Base-by-base conservation (phyloP, 1,140 invertebrate genomes). In the Notospermus geniculatus region DNA sequence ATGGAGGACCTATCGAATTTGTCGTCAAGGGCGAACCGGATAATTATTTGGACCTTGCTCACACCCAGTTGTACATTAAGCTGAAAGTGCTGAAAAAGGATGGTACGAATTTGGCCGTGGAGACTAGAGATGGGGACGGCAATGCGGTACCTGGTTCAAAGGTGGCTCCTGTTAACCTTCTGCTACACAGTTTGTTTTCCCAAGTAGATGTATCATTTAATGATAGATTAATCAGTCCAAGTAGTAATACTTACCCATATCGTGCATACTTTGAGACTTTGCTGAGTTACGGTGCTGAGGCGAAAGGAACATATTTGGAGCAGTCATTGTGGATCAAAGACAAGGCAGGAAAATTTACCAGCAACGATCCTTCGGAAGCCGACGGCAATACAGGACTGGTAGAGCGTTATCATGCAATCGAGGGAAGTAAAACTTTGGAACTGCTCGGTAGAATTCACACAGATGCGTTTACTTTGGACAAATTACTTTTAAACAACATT, bases 131-230 rank as follows among this genome's bases (percentile, higher is more conserved):
- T 36, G 32, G 5, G 5, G 32, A 36, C 15, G 25, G 25, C n/a
- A 50, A 50, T 50, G n/a, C 4, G 19, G n/a, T 9, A n/a, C 5
- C 46, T 23, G 46, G 25, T 5, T 19, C n/a, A 23, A 19, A 19
- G 19, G 46, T 50, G 25, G 46, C 46, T n/a, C n/a, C 46, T 27
- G 19, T 50, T 50, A 50, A 23, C n/a, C n/a, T 23, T 50, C n/a
- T 23, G 9, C 19, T 27, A 9, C 46, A 50, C 9, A 23, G 19
- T 9, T n/a, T 50, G 25, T 50, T 50, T 27, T 23, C 19, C 4
- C 19, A 50, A 9, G 46, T n/a, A 5, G 46, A 50, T 9, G 46
- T 50, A n/a, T 27, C 19, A 5, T 50, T 50, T n/a, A 50, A 50
- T n/a, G 46, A 50, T n/a, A 5, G 25, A 5, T 50, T 50, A n/a